Evolutionary conservation across 2,113 vertebrate genomes (phyloP), one percentile per base, ranked within the genome.

Genomic region (Eublepharis macularius): DNA sequence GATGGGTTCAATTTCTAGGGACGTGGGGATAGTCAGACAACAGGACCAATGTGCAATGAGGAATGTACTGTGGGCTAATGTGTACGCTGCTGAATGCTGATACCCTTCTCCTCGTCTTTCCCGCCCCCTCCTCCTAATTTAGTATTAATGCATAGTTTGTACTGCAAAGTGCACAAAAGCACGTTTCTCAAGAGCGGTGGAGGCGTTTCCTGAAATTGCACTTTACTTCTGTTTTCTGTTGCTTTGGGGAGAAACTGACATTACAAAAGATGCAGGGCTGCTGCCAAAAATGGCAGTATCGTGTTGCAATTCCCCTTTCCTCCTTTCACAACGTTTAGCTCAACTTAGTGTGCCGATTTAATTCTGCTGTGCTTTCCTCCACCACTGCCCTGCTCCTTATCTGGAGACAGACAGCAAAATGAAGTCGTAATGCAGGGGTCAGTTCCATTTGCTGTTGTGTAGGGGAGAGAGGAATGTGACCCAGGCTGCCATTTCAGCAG

Each of bases 141-240:
- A 90, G 90, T 94, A 92, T 95, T 94, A 89, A 83, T 92, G 91
- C 95, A 89, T 86, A 92, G 90, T 90, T 93, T 89, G 92, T 93
- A 94, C 93, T 95, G 91, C 93, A 96, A 94, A 90, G 94, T 95
- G 94, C 94, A 95, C 95, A 96, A 95, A 91, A 95, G 93, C 90
- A 91, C 90, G 92, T 88, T 96, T 97, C 93, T 95, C 94, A 95
- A 96, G 96, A 93, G 96, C 94, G 74, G 88, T 92, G 87, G 77
- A 24, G 57, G 19, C 0, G 29, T 63, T 85, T 94, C 95, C 89
- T 95, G 89, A 82, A 91, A 96, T 96, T 96, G 96, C 97, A 97
- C 96, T 97, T 91, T 84, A 86, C 91, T 87, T 92, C 95, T 85
- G 84, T 92, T 51, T 96, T 96, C 97, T 57, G 2, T 36, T 13